Conservation (phyloP, 2,888 invertebrate species). For the Rhaphigaster nebulosa region DNA sequence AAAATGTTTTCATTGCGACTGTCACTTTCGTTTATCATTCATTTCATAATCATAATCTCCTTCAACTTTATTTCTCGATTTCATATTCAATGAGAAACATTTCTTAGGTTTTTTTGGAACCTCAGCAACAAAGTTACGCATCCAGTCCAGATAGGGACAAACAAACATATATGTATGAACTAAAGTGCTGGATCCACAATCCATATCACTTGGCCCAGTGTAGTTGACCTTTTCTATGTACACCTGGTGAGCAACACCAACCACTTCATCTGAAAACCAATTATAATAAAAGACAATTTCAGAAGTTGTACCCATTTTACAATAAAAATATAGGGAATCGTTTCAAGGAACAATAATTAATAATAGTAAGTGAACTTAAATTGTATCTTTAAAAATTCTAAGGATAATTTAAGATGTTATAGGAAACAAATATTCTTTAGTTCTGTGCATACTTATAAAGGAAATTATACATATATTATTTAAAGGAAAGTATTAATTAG, state of each 20-base stretch:
- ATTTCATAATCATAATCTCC: slow-evolving; percentile 10
- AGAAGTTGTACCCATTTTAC: background rate
- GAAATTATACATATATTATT: too few species aligned
- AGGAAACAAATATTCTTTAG: too few species aligned
- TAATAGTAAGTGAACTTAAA: too few species aligned
- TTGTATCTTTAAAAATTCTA: too few species aligned
- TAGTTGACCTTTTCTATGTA: slow-evolving; percentile 64
- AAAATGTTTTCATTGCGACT: too few species aligned
- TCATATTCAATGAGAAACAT: slow-evolving; percentile 60
- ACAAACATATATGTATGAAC: slow-evolving; percentile 65
- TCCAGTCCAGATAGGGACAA: slow-evolving; percentile 65
- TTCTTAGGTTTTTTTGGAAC: slow-evolving; percentile 63
- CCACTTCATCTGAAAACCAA: slow-evolving; percentile 62
- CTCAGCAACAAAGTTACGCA: slow-evolving; percentile 61
- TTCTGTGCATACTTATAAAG: too few species aligned
- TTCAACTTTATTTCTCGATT: background rate
- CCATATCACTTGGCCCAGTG: slow-evolving; percentile 62
- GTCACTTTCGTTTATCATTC: background rate
- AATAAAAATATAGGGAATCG: background rate
- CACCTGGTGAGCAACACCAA: slow-evolving; percentile 65
- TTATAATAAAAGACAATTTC: background rate
- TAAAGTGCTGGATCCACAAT: slow-evolving; percentile 63
- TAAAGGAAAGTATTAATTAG: too few species aligned
- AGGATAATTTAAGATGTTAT: too few species aligned
- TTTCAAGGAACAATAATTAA: background rate